phyloP scores from a whole-genome alignment of 2,888 invertebrate species.

The Aspidiotus destructor region DNA sequence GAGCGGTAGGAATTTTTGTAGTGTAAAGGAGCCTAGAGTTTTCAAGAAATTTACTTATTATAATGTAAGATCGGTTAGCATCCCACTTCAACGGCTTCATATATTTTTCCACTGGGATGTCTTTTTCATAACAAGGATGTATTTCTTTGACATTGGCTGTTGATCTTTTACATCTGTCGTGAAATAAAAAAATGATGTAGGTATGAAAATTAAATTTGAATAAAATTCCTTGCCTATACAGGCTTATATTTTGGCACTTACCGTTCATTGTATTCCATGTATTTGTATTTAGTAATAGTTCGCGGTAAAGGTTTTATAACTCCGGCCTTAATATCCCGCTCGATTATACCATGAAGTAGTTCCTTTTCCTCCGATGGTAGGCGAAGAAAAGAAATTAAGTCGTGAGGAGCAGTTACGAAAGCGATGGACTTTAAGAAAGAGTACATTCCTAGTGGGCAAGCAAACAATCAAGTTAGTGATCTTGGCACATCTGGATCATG shows the following conservation, averaged over 20 bases:
- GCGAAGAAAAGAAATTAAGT: constrained; percentile 46
- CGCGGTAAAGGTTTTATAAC: constrained; percentile 57
- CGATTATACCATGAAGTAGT: constrained; percentile 48
- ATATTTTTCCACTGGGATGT: not conserved
- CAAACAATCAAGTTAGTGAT: not conserved
- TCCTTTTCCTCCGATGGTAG: constrained; percentile 46
- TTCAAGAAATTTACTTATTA: constrained; percentile 8
- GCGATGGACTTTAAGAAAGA: constrained; percentile 50
- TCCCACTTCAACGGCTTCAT: constrained; percentile 11
- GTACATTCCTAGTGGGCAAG: constrained; percentile 46
- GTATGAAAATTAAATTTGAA: not conserved
- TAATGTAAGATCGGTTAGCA: constrained; percentile 6
- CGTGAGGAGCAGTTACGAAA: constrained; percentile 52
- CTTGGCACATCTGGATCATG: too few species aligned
- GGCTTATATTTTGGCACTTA: too few species aligned
- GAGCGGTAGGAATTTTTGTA: not conserved
- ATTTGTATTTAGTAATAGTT: not conserved
- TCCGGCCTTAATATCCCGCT: constrained; percentile 55
- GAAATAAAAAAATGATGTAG: not conserved
- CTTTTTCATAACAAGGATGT: not conserved
- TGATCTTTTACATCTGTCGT: too few species aligned
- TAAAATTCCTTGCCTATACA: not conserved
- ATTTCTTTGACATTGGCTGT: constrained; percentile 1
- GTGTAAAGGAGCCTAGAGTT: too few species aligned
- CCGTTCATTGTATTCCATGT: not conserved